A percentile compares a stretch with the other conserved stretches of the same genome.
Evolutionary conservation across 2,888 invertebrate species (phyloP).

Genomic region (Bellardia pandia): DNA sequence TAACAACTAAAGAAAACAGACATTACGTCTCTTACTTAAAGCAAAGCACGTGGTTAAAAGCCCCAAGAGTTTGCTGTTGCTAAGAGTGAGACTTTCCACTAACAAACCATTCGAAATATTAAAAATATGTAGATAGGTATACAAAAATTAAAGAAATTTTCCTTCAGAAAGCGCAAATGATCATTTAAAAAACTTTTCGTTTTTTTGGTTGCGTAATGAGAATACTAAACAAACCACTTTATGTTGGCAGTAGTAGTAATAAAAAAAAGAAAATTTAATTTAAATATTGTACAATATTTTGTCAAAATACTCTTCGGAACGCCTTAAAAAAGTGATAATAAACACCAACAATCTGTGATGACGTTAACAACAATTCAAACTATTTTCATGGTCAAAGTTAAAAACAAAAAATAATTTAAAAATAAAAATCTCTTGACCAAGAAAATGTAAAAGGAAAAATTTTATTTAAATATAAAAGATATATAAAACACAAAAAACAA

Average conservation of each 20-base stretch:
- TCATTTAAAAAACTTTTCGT: neutral
- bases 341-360: neutral
- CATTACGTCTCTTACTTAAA: conserved; percentile 12
- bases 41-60: conserved; percentile 7
- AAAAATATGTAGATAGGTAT: neutral
- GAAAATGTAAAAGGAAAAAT: conserved; percentile 19
- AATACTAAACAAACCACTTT: neutral
- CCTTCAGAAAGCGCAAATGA: neutral
- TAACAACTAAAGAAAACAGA: neutral
- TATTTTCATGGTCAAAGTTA: conserved; percentile 47
- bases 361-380: neutral
- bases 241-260: neutral
- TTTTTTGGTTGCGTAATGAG: conserved; percentile 8
- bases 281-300: conserved; percentile 47
- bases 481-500: conserved; percentile 2
- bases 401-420: conserved; percentile 41
- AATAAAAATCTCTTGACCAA: neutral
- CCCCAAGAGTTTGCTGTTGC: conserved; percentile 16
- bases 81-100: neutral
- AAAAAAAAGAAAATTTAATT: neutral
- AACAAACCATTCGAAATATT: neutral
- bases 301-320: too few relatives aligned
- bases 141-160: neutral
- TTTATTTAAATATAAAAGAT: neutral
- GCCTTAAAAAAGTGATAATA: neutral